A percentile compares a stretch with the other conserved stretches of the same genome.
phyloP scores from a whole-genome alignment of 2,113 vertebrate species.

The Trematomus loennbergii region DNA sequence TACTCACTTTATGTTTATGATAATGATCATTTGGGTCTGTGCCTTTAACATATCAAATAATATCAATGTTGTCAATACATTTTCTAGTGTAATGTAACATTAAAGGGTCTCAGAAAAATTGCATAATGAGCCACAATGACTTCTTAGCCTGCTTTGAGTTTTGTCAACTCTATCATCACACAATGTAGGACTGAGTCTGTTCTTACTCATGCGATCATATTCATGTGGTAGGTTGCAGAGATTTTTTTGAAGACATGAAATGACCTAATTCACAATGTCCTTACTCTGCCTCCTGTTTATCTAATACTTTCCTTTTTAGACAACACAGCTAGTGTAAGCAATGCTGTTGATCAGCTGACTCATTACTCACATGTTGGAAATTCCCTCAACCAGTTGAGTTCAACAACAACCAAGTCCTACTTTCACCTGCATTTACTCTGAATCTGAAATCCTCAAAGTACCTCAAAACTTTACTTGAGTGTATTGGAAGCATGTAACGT shows the following conservation, averaged over 20 bases:
- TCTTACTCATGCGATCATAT: neutral
- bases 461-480: too few relatives aligned
- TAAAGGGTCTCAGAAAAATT: neutral
- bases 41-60: too few relatives aligned
- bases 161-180: neutral
- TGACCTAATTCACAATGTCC: slow-evolving; percentile 3
- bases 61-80: too few relatives aligned
- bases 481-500: neutral
- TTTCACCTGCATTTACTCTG: neutral
- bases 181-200: neutral
- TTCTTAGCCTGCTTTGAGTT: neutral
- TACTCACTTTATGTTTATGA: neutral
- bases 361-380: slow-evolving; percentile 1
- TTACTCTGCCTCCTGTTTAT: slow-evolving; percentile 3
- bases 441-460: too few relatives aligned
- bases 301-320: neutral
- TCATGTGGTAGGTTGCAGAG: neutral
- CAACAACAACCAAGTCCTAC: neutral
- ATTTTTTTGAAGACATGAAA: neutral
- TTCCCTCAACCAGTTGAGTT: neutral
- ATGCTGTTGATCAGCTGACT: neutral
- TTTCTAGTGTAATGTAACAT: neutral
- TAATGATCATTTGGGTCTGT: neutral
- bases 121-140: neutral
- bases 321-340: slow-evolving; percentile 1